Percentiles rank a stretch among this genome's conserved stretches.
Evolutionary conservation across 2,113 vertebrate species (phyloP).

Genomic region (Dunckerocampus dactyliophorus): DNA sequence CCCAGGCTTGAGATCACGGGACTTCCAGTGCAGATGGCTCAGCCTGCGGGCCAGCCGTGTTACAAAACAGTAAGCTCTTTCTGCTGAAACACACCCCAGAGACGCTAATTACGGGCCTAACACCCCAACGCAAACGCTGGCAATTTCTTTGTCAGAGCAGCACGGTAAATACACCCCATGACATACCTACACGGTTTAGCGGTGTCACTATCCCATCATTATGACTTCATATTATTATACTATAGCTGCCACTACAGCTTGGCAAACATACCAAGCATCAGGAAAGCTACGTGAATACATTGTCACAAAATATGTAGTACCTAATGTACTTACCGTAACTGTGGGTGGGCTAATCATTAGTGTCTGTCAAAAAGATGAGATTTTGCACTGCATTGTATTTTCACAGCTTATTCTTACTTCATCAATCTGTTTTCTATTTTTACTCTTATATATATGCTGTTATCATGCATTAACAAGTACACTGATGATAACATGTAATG

Average conservation of each 20-base stretch:
- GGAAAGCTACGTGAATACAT: background rate
- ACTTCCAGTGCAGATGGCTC: background rate
- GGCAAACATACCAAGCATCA: background rate
- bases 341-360: background rate
- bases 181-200: constrained; percentile 2
- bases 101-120: constrained; percentile 8
- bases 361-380: background rate
- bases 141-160: constrained; percentile 6
- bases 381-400: too few relatives aligned
- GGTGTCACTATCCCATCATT: constrained; percentile 6
- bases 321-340: background rate
- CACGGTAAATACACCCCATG: background rate
- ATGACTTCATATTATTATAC: constrained; percentile 3
- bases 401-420: background rate
- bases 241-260: background rate
- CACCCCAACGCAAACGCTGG: background rate
- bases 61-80: constrained; percentile 8
- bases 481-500: too few relatives aligned
- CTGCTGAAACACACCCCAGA: constrained; percentile 9
- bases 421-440: background rate
- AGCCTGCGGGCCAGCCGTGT: background rate
- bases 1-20: background rate
- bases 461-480: too few relatives aligned
- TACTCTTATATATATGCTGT: too few relatives aligned
- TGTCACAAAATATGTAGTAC: background rate